Evolutionary conservation across 2,888 invertebrate genomes (phyloP).

Genomic region (Imbricaverruca yamaguchii): DNA sequence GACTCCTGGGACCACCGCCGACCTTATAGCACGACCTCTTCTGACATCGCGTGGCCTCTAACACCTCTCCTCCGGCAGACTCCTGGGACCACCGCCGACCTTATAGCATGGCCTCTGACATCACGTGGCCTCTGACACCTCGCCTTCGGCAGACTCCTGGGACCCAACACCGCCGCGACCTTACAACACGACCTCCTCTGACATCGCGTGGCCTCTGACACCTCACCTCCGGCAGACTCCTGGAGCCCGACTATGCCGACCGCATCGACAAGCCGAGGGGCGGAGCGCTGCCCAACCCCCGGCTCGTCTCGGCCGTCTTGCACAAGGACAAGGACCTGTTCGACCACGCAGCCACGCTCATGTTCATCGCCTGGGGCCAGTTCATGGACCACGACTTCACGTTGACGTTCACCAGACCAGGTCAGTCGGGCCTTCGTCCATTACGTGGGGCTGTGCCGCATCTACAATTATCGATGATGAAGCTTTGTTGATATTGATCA

Average conservation of each 20-base stretch:
- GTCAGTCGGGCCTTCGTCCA: conserved; percentile 46
- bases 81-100: too few relatives aligned
- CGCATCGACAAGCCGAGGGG: conserved; percentile 77
- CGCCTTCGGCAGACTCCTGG: too few relatives aligned
- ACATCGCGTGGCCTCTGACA: too few relatives aligned
- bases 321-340: conserved; percentile 88
- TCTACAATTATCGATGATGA: too few relatives aligned
- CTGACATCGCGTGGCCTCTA: too few relatives aligned
- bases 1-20: too few relatives aligned
- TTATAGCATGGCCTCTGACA: neutral
- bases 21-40: neutral
- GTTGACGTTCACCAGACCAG: conserved; percentile 75
- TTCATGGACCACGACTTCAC: conserved; percentile 93
- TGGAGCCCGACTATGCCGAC: conserved; percentile 74
- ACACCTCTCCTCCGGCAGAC: too few relatives aligned
- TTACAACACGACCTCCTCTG: too few relatives aligned
- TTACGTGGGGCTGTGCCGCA: too few relatives aligned
- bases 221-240: conserved; percentile 33
- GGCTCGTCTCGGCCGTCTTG: conserved; percentile 80
- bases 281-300: conserved; percentile 65
- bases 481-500: too few relatives aligned
- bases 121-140: too few relatives aligned
- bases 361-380: conserved; percentile 91
- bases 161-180: too few relatives aligned
- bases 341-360: conserved; percentile 86